phyloP scores from a whole-genome alignment of 2,113 vertebrate species.

The Mellivora capensis region DNA sequence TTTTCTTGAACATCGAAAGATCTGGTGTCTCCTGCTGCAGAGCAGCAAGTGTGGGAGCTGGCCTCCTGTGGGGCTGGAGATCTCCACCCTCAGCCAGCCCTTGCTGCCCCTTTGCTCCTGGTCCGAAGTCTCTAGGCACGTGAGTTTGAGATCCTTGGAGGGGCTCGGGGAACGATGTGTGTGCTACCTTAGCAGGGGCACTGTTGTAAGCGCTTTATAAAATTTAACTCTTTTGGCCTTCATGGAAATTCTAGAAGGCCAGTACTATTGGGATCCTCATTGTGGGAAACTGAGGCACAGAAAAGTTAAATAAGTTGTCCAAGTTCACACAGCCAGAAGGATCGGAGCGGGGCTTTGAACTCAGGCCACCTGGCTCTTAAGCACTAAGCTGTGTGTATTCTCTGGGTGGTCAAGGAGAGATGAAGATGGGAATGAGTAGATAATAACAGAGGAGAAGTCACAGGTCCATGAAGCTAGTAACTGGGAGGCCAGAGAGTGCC shows the following conservation, averaged over 20 bases:
- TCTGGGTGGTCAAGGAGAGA: background rate
- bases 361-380: background rate
- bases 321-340: background rate
- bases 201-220: background rate
- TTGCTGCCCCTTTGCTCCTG: background rate
- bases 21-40: accelerated
- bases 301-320: background rate
- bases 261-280: background rate
- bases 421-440: background rate
- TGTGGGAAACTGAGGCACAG: background rate
- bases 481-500: background rate
- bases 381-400: background rate
- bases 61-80: accelerated
- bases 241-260: background rate
- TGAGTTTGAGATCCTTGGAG: background rate
- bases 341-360: background rate
- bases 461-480: accelerated
- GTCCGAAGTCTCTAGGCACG: accelerated
- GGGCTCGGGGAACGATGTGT: accelerated
- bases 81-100: background rate
- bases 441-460: background rate
- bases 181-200: no score
- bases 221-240: background rate
- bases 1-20: background rate
- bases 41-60: accelerated